phyloP scores from a whole-genome alignment of 2,113 vertebrate species.

The Epinephelus moara region DNA sequence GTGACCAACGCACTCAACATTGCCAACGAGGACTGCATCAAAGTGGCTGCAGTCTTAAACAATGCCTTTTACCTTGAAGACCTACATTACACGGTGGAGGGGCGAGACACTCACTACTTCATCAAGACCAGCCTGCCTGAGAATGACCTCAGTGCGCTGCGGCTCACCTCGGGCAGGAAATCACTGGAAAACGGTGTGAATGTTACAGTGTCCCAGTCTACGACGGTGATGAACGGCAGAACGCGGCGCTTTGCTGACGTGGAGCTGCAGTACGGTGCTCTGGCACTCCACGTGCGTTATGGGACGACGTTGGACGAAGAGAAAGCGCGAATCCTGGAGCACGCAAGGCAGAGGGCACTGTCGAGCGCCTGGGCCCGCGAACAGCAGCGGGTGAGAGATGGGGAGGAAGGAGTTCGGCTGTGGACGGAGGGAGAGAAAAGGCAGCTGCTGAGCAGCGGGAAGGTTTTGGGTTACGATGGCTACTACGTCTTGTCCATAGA shows the following conservation, averaged over 20 bases:
- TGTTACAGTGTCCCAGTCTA: slow-evolving; percentile 97
- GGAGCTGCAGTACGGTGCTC: slow-evolving; percentile 93
- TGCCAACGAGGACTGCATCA: slow-evolving; percentile 99
- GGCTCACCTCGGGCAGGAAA: slow-evolving; percentile 94
- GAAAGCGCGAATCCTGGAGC: slow-evolving; percentile 95
- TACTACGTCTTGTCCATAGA: slow-evolving; percentile 99
- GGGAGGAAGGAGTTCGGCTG: slow-evolving; percentile 94
- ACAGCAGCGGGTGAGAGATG: slow-evolving; percentile 95
- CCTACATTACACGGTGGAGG: slow-evolving; percentile 95
- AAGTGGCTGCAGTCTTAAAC: slow-evolving; percentile 97
- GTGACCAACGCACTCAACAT: slow-evolving; percentile 97
- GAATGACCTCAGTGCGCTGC: slow-evolving; percentile 93
- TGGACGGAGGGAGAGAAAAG: slow-evolving; percentile 99
- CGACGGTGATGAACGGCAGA: slow-evolving; percentile 94
- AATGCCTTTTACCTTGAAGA: slow-evolving; percentile 97
- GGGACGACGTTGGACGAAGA: slow-evolving; percentile 97
- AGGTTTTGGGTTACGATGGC: slow-evolving; percentile 97
- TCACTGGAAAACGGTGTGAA: slow-evolving; percentile 97
- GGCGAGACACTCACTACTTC: slow-evolving; percentile 97
- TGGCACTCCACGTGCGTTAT: slow-evolving; percentile 96
- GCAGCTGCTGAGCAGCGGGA: slow-evolving; percentile 96
- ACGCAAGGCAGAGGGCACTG: slow-evolving; percentile 94
- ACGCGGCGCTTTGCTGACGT: slow-evolving; percentile 97
- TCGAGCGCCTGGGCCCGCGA: slow-evolving; percentile 96
- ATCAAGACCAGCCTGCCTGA: slow-evolving; percentile 97